phyloP scores from a whole-genome alignment of 1,140 invertebrate species.

The Coptotermes formosanus region DNA sequence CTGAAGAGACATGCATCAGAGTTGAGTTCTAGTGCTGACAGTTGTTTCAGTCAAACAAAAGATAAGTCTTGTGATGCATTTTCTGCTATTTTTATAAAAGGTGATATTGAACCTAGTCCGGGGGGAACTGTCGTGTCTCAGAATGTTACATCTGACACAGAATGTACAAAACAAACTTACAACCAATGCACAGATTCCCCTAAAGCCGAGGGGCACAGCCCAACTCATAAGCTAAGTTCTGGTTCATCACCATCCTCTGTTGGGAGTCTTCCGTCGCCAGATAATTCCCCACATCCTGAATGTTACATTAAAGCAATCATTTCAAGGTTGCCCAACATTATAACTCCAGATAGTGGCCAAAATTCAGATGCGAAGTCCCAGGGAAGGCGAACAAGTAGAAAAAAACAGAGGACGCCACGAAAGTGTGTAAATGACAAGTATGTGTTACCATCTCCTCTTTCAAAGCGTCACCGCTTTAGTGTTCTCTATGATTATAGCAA shows the following conservation, averaged over 20 bases:
- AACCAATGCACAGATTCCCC: neutral
- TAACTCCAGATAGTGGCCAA: neutral
- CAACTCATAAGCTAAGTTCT: neutral
- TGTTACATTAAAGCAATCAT: neutral
- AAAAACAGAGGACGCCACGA: constrained; percentile 18
- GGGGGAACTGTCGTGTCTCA: neutral
- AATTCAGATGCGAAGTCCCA: neutral
- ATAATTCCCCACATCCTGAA: neutral
- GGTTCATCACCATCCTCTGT: neutral
- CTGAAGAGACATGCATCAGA: neutral
- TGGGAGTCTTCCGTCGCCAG: neutral
- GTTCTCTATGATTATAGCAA: neutral
- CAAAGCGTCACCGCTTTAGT: neutral
- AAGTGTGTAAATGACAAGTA: constrained; percentile 7
- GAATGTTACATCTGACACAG: neutral
- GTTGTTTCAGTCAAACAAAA: neutral
- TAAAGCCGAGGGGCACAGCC: neutral
- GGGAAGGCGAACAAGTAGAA: constrained; percentile 1
- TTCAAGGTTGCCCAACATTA: neutral
- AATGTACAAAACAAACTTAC: neutral
- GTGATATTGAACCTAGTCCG: neutral
- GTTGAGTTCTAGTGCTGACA: neutral
- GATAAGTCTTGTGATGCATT: neutral
- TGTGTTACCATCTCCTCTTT: neutral
- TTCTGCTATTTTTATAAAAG: neutral